Evolutionary conservation across 37 sponge, comb jelly and placozoan genomes (phyloP), one percentile per base, ranked within the genome.

Genomic region (Chondrilla cf. caribensis): DNA sequence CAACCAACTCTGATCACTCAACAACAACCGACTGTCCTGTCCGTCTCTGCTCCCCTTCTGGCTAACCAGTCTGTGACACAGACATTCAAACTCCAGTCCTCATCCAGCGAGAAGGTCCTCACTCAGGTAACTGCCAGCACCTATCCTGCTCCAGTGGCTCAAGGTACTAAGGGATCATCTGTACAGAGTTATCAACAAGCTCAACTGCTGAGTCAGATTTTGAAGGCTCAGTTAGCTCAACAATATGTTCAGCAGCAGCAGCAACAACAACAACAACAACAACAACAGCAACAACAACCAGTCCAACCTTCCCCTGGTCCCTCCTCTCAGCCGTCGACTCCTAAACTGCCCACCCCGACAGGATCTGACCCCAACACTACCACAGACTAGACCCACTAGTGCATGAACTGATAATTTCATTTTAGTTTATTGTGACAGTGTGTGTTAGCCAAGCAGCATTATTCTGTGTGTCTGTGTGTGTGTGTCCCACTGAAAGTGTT

Each of bases 181-280:
- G 29, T 26, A 6, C 68, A 67, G 33, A 33, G 35, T 33, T 33
- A 33, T 4, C 68, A 67, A 33, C 26, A 67, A 33, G 68, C 68
- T 2, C 26, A 67, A 17, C 35, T 67, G 11, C 29, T 67, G 68
- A 67, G 35, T 2, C 68, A 67, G 68, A 28, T 67, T 4, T 33
- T 67, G 32, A 8, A 33, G 35, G 68, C 35, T 1, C 68, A 67
- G 68, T 33, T 67, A 33, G 68, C 68, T 18, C 68, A 67, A 4
- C 64, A 60, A 22, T 26, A 60, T 28, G 28, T 28, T 22, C 64
- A 60, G 64, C 64, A 60, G 64, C 64, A 60, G 64, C 64, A 60
- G 64, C 68, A 67, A 4, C 68, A 67, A 4, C 68, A 67, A 33
- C 68, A 67, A 33, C 68, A 67, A 47, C 51, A 47, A 47, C 11